phyloP scores from a whole-genome alignment of 1,140 invertebrate genomes.

The Drosophila mauritiana region DNA sequence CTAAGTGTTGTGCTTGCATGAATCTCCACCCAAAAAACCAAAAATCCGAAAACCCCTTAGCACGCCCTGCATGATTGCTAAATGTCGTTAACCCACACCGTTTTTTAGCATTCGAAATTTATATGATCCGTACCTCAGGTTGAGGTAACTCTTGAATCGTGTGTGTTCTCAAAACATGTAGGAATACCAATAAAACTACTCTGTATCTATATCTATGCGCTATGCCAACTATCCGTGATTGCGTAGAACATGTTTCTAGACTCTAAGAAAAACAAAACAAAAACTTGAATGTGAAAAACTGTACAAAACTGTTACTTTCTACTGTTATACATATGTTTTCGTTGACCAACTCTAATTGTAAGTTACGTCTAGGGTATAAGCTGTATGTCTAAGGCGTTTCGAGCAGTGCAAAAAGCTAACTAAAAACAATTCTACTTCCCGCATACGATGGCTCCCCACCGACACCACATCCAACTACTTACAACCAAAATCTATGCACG shows the following conservation, averaged over 20 bases:
- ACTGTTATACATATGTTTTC: constrained; percentile 52
- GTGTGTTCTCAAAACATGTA: constrained; percentile 73
- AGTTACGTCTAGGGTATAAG: constrained; percentile 34
- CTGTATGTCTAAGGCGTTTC: constrained; percentile 43
- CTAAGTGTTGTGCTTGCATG: constrained; percentile 46
- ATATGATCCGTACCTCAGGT: not conserved
- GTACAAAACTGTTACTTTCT: constrained; percentile 64
- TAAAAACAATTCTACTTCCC: constrained; percentile 53
- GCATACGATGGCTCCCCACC: constrained; percentile 50
- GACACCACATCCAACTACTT: constrained; percentile 29
- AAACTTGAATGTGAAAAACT: constrained; percentile 65
- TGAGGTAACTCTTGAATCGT: constrained; percentile 45
- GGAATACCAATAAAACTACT: constrained; percentile 34
- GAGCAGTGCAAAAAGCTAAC: constrained; percentile 48
- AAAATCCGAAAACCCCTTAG: not conserved
- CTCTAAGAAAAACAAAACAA: constrained; percentile 41
- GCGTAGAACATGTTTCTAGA: constrained; percentile 67
- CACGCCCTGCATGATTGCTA: constrained; percentile 38
- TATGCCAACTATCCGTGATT: constrained; percentile 52
- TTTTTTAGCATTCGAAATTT: constrained; percentile 30
- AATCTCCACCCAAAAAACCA: constrained; percentile 1
- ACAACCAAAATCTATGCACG: constrained; percentile 48
- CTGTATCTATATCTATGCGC: constrained; percentile 47
- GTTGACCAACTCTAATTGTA: constrained; percentile 48
- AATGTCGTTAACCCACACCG: constrained; percentile 32